Evolutionary conservation across 64 coral and sea anemone genomes (phyloP).

Genomic region (Pocillopora verrucosa): DNA sequence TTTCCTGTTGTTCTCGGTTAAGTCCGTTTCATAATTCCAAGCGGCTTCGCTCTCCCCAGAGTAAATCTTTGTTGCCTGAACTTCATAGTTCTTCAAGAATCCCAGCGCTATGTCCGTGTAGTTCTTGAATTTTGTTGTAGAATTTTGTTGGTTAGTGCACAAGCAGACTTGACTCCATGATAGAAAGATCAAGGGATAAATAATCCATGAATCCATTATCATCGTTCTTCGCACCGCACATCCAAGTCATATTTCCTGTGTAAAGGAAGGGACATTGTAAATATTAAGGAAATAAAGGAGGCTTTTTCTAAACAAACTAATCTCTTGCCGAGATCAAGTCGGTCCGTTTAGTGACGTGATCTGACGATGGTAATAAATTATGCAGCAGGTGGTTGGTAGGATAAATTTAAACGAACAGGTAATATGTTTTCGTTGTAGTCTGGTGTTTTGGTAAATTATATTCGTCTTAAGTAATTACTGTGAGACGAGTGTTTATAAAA

Average conservation of each 20-base stretch:
- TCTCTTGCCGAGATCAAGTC: not conserved
- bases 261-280: not conserved
- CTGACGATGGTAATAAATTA: slow-evolving; percentile 31
- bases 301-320: not conserved
- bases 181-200: not conserved
- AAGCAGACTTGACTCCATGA: not conserved
- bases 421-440: not conserved
- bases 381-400: not conserved
- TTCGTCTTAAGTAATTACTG: not conserved
- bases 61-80: slow-evolving; percentile 11
- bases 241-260: not conserved
- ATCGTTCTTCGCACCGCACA: not conserved
- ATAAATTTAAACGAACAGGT: not conserved
- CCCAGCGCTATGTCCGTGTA: slow-evolving; percentile 44
- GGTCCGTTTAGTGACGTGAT: slow-evolving; percentile 18
- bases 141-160: not conserved
- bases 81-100: slow-evolving; percentile 47
- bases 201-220: slow-evolving; percentile 12
- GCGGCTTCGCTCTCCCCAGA: slow-evolving; percentile 19
- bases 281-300: not conserved
- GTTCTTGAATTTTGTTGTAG: slow-evolving; percentile 39
- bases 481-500: not conserved
- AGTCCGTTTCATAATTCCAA: slow-evolving; percentile 55
- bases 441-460: slow-evolving; percentile 17
- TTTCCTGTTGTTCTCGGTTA: slow-evolving; percentile 31